phyloP scores from a whole-genome alignment of 2,797 vertebrate genomes.

The Gymnocypris eckloni region DNA sequence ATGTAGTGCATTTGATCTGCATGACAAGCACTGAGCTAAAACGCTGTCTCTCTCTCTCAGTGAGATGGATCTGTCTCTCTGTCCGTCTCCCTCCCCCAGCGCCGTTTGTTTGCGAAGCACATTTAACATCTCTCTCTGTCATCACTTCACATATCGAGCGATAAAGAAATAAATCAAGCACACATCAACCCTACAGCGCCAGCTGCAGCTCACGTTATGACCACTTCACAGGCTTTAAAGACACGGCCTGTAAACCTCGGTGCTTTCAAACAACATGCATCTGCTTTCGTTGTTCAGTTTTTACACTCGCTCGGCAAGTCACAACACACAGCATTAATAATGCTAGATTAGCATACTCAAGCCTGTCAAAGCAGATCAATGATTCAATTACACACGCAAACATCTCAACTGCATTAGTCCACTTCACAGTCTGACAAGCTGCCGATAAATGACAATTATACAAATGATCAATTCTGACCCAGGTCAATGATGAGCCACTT shows the following conservation, averaged over 20 bases:
- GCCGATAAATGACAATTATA: constrained; percentile 52
- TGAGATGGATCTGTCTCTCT: constrained; percentile 1
- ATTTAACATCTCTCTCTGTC: constrained; percentile 7
- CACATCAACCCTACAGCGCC: background rate
- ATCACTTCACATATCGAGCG: constrained; percentile 3
- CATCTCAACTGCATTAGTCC: constrained; percentile 50
- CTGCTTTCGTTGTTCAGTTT: background rate
- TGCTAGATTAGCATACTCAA: constrained; percentile 51
- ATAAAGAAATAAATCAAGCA: background rate
- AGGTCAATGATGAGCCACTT: constrained; percentile 52
- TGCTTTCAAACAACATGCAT: background rate
- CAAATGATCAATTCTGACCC: constrained; percentile 55
- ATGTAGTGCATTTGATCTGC: background rate
- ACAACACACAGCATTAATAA: background rate
- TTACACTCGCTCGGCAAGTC: background rate
- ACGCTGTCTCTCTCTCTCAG: background rate
- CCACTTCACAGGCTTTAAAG: background rate
- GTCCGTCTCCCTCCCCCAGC: constrained; percentile 5
- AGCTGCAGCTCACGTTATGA: background rate
- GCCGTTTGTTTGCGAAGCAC: constrained; percentile 40
- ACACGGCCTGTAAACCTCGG: background rate
- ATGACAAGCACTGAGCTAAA: background rate
- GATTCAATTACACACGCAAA: constrained; percentile 43
- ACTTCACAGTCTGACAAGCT: constrained; percentile 53
- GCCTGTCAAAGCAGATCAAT: constrained; percentile 58